A percentile compares a stretch with the other conserved stretches of the same genome.
Evolutionary conservation across 2,113 vertebrate genomes (phyloP).

Genomic region (Hippolais icterina): DNA sequence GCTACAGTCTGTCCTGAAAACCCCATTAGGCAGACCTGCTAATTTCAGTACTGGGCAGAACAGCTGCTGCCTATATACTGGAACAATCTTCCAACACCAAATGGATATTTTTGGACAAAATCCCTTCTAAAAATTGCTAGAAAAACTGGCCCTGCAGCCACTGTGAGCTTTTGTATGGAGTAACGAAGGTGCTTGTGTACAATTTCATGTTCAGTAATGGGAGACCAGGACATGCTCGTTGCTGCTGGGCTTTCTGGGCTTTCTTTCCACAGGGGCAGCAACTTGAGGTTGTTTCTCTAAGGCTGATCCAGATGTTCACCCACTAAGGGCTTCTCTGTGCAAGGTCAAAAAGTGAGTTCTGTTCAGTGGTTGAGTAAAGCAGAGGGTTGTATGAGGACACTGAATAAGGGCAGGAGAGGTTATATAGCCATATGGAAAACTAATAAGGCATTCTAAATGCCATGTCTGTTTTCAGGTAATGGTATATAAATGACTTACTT

Average conservation of each 20-base stretch:
- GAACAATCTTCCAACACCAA: background rate
- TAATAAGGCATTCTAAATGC: background rate
- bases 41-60: background rate
- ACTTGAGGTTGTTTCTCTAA: background rate
- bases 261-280: background rate
- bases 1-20: background rate
- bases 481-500: conserved; percentile 8
- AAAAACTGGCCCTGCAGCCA: background rate
- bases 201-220: background rate
- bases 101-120: background rate
- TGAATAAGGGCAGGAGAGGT: background rate
- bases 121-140: background rate
- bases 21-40: background rate
- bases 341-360: background rate
- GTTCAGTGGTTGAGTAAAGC: background rate
- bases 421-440: background rate
- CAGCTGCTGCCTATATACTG: background rate
- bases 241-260: background rate
- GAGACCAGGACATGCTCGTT: rapidly evolving
- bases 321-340: background rate
- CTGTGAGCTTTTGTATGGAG: background rate
- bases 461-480: background rate
- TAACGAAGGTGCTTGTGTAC: background rate
- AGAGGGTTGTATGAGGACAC: background rate
- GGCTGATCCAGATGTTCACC: background rate